phyloP scores from a whole-genome alignment of 2,797 vertebrate species.

The Alectoris magna region DNA sequence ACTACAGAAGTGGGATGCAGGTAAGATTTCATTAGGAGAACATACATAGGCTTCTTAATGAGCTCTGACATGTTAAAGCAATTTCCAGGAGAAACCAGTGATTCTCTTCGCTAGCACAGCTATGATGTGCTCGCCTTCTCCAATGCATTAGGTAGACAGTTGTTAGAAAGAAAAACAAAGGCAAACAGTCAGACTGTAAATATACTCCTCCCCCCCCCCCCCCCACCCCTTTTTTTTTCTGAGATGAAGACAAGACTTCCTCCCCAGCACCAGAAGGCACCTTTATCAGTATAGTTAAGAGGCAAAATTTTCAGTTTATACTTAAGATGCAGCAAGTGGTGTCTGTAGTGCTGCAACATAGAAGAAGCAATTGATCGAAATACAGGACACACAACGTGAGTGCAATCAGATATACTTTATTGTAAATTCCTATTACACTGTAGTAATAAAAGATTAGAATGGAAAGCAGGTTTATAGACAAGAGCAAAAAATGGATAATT shows the following conservation, averaged over 20 bases:
- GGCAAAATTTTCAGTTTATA: background rate
- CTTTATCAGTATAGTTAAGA: background rate
- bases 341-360: background rate
- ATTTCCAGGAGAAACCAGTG: background rate
- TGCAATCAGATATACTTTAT: conserved; percentile 67
- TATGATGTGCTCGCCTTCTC: background rate
- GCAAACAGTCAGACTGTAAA: background rate
- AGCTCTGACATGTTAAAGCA: background rate
- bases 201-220: too few relatives aligned
- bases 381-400: background rate
- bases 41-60: background rate
- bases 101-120: background rate
- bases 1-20: background rate
- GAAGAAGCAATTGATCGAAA: background rate
- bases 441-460: conserved; percentile 36
- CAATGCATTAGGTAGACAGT: background rate
- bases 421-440: conserved; percentile 62
- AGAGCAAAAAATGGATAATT: conserved; percentile 36
- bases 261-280: background rate
- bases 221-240: background rate
- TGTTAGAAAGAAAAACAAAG: background rate
- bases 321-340: background rate
- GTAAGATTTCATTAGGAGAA: background rate
- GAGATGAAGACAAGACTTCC: background rate
- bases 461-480: conserved; percentile 39